phyloP scores from a whole-genome alignment of 1,140 invertebrate species.

The Anagrus nilaparvatae region DNA sequence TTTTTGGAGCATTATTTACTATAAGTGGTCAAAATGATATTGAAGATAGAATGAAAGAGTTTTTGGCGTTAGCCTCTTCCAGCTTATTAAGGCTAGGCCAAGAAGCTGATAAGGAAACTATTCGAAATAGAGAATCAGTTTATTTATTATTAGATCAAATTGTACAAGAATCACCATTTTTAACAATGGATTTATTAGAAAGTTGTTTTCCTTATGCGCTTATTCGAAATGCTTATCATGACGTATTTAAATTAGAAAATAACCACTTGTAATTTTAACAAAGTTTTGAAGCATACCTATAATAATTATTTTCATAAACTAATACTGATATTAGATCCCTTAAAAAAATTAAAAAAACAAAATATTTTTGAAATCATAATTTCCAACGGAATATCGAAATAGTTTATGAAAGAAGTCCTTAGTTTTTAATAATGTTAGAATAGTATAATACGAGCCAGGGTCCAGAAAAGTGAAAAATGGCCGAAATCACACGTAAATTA shows the following conservation, averaged over 20 bases:
- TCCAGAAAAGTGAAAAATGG: too few species aligned
- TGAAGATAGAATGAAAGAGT: constrained; percentile 96
- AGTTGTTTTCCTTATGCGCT: constrained; percentile 97
- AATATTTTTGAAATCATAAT: too few species aligned
- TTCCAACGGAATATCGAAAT: too few species aligned
- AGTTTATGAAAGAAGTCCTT: too few species aligned
- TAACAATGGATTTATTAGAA: constrained; percentile 96
- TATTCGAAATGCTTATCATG: constrained; percentile 92
- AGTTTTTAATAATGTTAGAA: too few species aligned
- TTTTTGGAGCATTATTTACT: constrained; percentile 93
- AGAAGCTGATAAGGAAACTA: constrained; percentile 90
- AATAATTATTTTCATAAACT: too few species aligned
- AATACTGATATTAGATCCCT: too few species aligned
- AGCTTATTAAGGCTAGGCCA: constrained; percentile 88
- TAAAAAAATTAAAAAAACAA: too few species aligned
- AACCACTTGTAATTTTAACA: too few species aligned
- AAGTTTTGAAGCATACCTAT: too few species aligned
- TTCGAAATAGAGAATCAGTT: constrained; percentile 88
- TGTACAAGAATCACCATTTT: constrained; percentile 93
- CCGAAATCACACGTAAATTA: too few species aligned
- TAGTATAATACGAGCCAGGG: too few species aligned
- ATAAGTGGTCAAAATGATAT: constrained; percentile 92
- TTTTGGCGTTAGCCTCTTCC: constrained; percentile 91
- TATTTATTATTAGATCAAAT: constrained; percentile 93
- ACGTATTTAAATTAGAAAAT: constrained; percentile 84